A percentile compares a stretch with the other conserved stretches of the same genome.
These are phyloP conservation scores for Pedionomus torquatus DNA, from an alignment of 2,113 vertebrate species.

Conservation along the genomic window DNA sequence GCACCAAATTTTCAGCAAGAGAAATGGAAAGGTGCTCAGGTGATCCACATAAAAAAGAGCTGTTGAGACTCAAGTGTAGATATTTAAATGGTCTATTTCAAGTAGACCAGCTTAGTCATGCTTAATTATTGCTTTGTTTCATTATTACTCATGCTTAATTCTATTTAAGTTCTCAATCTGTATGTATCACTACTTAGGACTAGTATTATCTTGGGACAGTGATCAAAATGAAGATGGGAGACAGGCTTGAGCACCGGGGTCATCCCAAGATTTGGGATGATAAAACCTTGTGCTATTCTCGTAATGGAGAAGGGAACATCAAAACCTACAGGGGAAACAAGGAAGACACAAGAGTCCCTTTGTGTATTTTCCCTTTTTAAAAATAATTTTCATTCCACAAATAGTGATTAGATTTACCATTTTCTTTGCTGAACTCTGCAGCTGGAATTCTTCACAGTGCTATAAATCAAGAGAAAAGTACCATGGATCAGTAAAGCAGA, in stretches of 20 bases:
- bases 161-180: not conserved
- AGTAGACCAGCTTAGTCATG: not conserved
- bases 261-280: not conserved
- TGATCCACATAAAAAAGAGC: not conserved
- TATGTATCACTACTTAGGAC: not conserved
- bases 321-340: not conserved
- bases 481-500: not conserved
- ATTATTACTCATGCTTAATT: not conserved
- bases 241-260: not conserved
- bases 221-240: not conserved
- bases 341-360: not conserved
- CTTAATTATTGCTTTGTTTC: constrained; percentile 1
- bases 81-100: not conserved
- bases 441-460: not conserved
- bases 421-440: constrained; percentile 21
- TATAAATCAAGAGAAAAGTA: not conserved
- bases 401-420: not conserved
- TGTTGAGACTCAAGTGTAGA: not conserved
- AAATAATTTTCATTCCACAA: not conserved
- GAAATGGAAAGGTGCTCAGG: not conserved
- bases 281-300: not conserved
- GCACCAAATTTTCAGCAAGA: not conserved
- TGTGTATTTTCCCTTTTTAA: not conserved
- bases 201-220: not conserved
- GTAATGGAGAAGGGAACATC: not conserved